A percentile compares a stretch with the other conserved stretches of the same genome.
phyloP scores from a whole-genome alignment of 2,113 vertebrate genomes.

The Rhea pennata region DNA sequence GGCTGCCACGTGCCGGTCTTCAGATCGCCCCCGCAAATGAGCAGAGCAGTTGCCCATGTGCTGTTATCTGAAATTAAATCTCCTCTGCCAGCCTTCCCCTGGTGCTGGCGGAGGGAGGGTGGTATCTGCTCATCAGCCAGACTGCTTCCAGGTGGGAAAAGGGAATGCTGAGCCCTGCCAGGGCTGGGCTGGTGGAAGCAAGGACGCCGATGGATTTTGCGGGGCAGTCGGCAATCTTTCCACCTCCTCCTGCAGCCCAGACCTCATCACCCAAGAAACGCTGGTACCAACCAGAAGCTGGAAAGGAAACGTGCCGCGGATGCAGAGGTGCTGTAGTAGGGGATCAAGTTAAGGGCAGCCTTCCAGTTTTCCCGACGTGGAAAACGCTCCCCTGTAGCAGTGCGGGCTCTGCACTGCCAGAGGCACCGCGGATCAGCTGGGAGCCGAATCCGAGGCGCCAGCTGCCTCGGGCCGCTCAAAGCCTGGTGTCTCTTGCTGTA shows the following conservation, averaged over 20 bases:
- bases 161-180: not conserved
- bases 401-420: not conserved
- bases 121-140: not conserved
- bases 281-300: rapidly evolving
- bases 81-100: not conserved
- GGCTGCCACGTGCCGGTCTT: not conserved
- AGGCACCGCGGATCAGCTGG: not conserved
- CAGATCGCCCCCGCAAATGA: not conserved
- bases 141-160: not conserved
- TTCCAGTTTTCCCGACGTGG: not conserved
- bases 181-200: not conserved
- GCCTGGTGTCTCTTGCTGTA: rapidly evolving
- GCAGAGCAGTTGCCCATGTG: not conserved
- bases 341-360: not conserved
- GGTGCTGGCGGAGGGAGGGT: rapidly evolving
- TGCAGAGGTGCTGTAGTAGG: not conserved
- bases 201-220: not conserved
- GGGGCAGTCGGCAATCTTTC: not conserved
- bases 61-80: not conserved
- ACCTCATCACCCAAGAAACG: not conserved
- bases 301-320: not conserved
- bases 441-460: not conserved
- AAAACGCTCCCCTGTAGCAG: rapidly evolving
- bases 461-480: no score
- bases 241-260: not conserved